Conservation (phyloP, 2,888 invertebrate genomes). For the Callimorpha dominula region DNA sequence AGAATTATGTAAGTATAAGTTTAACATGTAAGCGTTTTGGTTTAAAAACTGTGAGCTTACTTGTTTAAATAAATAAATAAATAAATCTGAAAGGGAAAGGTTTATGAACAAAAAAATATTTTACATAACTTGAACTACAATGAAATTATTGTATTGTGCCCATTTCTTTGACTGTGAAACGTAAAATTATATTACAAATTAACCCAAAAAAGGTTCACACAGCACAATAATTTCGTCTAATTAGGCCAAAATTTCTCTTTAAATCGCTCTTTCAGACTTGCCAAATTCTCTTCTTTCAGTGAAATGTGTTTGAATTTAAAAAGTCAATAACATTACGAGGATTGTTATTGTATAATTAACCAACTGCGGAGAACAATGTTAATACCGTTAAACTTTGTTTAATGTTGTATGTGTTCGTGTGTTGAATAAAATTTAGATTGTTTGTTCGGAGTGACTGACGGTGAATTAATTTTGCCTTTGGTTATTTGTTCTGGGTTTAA, state of each 20-base stretch:
- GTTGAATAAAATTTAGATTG: slow-evolving; percentile 49
- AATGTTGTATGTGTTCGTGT: slow-evolving; percentile 41
- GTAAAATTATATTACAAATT: background rate
- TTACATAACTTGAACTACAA: background rate
- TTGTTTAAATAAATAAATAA: too few relatives aligned
- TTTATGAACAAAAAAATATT: too few relatives aligned
- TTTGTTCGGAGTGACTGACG: slow-evolving; percentile 36
- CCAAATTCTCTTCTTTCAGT: slow-evolving; percentile 33
- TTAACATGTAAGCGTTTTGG: too few relatives aligned
- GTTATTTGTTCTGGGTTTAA: slow-evolving; percentile 19
- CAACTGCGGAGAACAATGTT: slow-evolving; percentile 45
- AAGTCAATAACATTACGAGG: slow-evolving; percentile 50
- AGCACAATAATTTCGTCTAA: slow-evolving; percentile 34
- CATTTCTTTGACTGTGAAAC: background rate
- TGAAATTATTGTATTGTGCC: background rate
- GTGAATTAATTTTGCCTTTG: slow-evolving; percentile 43
- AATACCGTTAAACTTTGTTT: slow-evolving; percentile 48
- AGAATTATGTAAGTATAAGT: too few relatives aligned
- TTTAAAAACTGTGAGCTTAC: too few relatives aligned
- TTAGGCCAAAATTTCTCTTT: slow-evolving; percentile 28
- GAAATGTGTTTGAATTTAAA: slow-evolving; percentile 47
- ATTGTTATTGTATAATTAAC: slow-evolving; percentile 58
- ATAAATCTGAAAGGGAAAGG: too few relatives aligned
- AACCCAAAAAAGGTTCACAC: slow-evolving; percentile 14
- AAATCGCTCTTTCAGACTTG: slow-evolving; percentile 28